These are phyloP conservation scores for Morpho achilles DNA, from an alignment of 2,888 invertebrate species.

Conservation along the genomic window DNA sequence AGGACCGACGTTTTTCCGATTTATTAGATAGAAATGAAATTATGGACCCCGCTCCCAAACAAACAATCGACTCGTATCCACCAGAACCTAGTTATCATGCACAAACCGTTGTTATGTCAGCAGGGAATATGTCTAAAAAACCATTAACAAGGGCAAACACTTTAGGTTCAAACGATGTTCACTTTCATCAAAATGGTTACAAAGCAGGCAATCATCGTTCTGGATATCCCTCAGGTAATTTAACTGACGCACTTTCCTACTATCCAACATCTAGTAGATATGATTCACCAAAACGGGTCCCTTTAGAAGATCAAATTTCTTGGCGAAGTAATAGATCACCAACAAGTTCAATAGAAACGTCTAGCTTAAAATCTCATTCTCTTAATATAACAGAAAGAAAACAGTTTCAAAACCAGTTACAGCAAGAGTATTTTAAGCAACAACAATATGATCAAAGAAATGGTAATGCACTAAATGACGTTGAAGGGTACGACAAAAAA, in stretches of 20 bases:
- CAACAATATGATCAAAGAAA: conserved; percentile 76
- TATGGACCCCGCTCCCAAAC: conserved; percentile 52
- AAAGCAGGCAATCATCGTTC: conserved; percentile 82
- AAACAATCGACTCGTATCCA: conserved; percentile 67
- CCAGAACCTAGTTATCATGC: conserved; percentile 79
- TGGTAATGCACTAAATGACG: conserved; percentile 62
- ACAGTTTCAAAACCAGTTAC: conserved; percentile 75
- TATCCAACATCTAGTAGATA: conserved; percentile 86
- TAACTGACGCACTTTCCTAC: conserved; percentile 89
- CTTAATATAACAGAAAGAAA: conserved; percentile 76
- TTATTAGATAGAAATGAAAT: conserved; percentile 81
- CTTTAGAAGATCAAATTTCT: conserved; percentile 80
- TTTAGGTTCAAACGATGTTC: conserved; percentile 72
- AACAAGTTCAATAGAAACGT: conserved; percentile 81
- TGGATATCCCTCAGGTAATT: conserved; percentile 84
- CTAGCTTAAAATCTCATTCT: conserved; percentile 78
- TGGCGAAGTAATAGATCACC: conserved; percentile 81
- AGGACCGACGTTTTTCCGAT: conserved; percentile 83
- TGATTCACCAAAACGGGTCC: conserved; percentile 75
- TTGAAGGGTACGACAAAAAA: conserved; percentile 57
- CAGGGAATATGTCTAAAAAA: conserved; percentile 60
- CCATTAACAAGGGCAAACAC: conserved; percentile 80
- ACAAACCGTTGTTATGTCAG: conserved; percentile 73
- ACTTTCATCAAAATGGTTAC: conserved; percentile 81
- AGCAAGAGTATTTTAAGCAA: conserved; percentile 75